Base-by-base conservation (phyloP, 1,140 invertebrate genomes). In the Musca domestica region DNA sequence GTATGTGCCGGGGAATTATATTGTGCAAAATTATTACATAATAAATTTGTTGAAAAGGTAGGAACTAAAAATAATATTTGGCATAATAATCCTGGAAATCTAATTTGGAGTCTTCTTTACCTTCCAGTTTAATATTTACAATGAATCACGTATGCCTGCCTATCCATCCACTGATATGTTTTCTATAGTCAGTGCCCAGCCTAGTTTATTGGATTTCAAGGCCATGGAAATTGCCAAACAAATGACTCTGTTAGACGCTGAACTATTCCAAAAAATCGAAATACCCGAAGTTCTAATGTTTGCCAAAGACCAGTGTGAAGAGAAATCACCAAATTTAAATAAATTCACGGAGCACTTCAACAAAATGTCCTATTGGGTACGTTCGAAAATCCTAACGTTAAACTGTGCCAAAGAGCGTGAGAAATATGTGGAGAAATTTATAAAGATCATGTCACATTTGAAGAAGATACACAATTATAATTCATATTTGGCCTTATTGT, bases 321-420 rank as follows among this genome's bases (percentile, higher is more conserved):
- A 98, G 80, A 87, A 92, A 69, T 96, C 95, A 81, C 96, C 96
- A 4, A 98, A 99, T 84, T 85, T 99, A 41, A 98, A 95, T 15
- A 87, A 91, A 70, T 99, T 99, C 80, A 99, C 98, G 0, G 95
- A 99, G 82, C 97, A 99, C 85, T 99, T 99, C 81, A 99, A 99
- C 82, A 98, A 99, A 84, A 98, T 99, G 93, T 98, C 96, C 23
- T 99, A 95, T 75, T 99, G 97, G 98, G 93, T 93, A 19, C 84
- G 95, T 58, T 91, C 91, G 19, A 84, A 87, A 73, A 92, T 95
- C 67, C 81, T 96, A 48, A 88, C 90, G 71, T 89, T 92, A 70
- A 87, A 91, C 70, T 93, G 96, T 71, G 91, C 93, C 10, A 94
- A 94, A 76, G 95, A 98, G 71, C 87, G 97, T n/a, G 97, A 99